A percentile compares a stretch with the other conserved stretches of the same genome.
Evolutionary conservation across 2,797 vertebrate genomes (phyloP).

Genomic region (Synanceia verrucosa): DNA sequence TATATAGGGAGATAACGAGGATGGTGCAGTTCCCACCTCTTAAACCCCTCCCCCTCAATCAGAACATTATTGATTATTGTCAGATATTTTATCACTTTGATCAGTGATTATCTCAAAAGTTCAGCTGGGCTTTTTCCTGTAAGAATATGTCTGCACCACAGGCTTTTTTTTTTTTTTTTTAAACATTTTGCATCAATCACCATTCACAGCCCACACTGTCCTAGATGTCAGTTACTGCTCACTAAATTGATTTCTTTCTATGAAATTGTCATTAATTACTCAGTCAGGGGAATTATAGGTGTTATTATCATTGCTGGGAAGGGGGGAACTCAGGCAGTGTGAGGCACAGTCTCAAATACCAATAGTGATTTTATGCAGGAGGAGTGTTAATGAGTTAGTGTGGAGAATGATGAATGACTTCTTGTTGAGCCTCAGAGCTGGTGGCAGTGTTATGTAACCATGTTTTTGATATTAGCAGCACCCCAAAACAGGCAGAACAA

Average conservation of each 20-base stretch:
- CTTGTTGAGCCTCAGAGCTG: slow-evolving; percentile 26
- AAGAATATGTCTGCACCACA: slow-evolving; percentile 16
- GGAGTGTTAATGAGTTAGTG: slow-evolving; percentile 44
- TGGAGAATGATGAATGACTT: slow-evolving; percentile 33
- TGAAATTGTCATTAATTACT: slow-evolving; percentile 46
- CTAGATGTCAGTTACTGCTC: slow-evolving; percentile 37
- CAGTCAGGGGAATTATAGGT: slow-evolving; percentile 53
- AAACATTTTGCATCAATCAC: slow-evolving; percentile 31
- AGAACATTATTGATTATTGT: no score
- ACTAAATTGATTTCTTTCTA: slow-evolving; percentile 39
- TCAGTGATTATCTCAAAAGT: slow-evolving; percentile 37
- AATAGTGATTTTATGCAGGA: slow-evolving; percentile 41
- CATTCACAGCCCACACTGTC: slow-evolving; percentile 7
- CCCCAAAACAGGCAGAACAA: not conserved
- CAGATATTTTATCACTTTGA: slow-evolving; percentile 28
- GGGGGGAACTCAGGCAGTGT: slow-evolving; percentile 13
- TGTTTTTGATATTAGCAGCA: not conserved
- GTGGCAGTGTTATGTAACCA: not conserved
- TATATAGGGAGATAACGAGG: slow-evolving; percentile 43
- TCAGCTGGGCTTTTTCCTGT: not conserved
- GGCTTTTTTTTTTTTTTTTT: slow-evolving; percentile 5
- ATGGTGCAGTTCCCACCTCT: slow-evolving; percentile 27
- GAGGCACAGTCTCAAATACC: slow-evolving; percentile 40
- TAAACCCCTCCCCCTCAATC: no score
- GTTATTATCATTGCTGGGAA: slow-evolving; percentile 42